These are phyloP conservation scores for Araneus ventricosus DNA, from an alignment of 1,140 invertebrate genomes.

Conservation along the genomic window DNA sequence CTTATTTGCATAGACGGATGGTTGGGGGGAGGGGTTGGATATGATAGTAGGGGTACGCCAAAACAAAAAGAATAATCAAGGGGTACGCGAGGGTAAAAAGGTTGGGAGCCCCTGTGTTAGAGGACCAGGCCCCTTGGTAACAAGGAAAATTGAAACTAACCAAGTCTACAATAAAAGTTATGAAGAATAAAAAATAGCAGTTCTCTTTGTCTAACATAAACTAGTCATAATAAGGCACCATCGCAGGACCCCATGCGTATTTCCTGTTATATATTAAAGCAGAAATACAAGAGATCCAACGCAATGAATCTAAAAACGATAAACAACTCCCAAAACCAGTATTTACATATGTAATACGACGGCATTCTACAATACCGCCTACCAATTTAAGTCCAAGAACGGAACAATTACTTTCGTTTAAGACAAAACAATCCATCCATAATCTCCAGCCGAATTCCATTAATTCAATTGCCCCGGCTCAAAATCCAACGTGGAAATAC, in stretches of 20 bases:
- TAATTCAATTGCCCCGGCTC: constrained; percentile 24
- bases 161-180: too few species aligned
- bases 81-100: too few species aligned
- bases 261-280: neutral
- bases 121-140: too few species aligned
- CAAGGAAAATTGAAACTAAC: too few species aligned
- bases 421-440: neutral
- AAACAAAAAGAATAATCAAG: too few species aligned
- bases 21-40: too few species aligned
- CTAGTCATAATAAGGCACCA: too few species aligned
- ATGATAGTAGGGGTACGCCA: too few species aligned
- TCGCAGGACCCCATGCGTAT: neutral
- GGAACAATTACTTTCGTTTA: constrained; percentile 17
- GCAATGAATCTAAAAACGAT: neutral
- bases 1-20: too few species aligned
- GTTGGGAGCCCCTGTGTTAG: too few species aligned
- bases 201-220: too few species aligned
- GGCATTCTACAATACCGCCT: neutral
- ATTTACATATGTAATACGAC: constrained; percentile 12
- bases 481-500: neutral
- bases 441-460: neutral
- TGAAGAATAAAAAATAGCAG: too few species aligned
- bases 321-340: neutral
- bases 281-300: neutral
- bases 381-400: neutral